A percentile compares a stretch with the other conserved stretches of the same genome.
phyloP scores from a whole-genome alignment of 2,888 invertebrate species.

The Drosophila helvetica region DNA sequence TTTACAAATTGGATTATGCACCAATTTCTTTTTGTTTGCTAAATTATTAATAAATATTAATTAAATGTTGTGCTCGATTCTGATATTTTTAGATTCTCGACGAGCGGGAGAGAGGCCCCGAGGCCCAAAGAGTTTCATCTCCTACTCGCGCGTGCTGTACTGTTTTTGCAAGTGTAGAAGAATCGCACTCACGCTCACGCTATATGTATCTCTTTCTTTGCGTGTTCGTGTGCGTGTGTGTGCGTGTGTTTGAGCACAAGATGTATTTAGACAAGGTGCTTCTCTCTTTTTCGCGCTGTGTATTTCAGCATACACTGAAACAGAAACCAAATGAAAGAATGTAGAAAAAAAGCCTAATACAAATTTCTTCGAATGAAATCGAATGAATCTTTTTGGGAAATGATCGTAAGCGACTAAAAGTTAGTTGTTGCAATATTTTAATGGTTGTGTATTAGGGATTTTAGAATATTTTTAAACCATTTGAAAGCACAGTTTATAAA shows the following conservation, averaged over 20 bases:
- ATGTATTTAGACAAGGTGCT: neutral
- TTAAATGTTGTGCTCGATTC: conserved; percentile 13
- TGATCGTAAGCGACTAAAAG: no score
- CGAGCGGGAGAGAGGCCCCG: neutral
- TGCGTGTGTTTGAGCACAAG: neutral
- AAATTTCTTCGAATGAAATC: no score
- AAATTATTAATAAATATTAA: conserved; percentile 19
- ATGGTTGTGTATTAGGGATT: no score
- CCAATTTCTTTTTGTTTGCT: conserved; percentile 9
- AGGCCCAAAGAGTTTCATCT: neutral
- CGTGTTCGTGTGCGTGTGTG: no score
- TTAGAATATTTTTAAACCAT: no score
- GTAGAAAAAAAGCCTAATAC: no score
- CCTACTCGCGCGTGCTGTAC: neutral
- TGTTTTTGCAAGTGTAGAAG: neutral
- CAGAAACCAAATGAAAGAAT: no score
- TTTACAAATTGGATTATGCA: conserved; percentile 9
- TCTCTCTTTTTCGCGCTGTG: neutral
- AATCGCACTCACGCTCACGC: neutral
- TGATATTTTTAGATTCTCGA: conserved; percentile 23
- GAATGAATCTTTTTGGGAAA: no score
- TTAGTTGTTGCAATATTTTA: no score
- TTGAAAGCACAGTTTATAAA: no score
- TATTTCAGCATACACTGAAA: no score
- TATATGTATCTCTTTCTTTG: neutral